phyloP scores from a whole-genome alignment of 35 echinoderm and acorn worm genomes.

The Ptychodera flava region DNA sequence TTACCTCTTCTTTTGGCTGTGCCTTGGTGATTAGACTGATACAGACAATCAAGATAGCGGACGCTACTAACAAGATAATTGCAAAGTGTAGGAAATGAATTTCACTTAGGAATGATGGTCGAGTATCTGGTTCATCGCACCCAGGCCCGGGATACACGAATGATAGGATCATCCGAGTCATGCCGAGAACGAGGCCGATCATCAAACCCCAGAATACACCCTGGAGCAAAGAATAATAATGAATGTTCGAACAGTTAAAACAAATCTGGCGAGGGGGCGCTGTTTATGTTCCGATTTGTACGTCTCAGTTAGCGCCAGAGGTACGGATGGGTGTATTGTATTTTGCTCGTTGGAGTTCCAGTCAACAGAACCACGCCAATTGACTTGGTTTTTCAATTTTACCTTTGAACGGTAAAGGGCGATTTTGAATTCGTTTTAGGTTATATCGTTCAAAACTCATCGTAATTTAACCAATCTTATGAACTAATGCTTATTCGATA shows the following conservation, averaged over 20 bases:
- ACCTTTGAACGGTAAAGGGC: too few species aligned
- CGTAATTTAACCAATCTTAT: too few species aligned
- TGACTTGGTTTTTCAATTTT: too few species aligned
- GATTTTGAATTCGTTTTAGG: too few species aligned
- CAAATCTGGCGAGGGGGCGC: background rate
- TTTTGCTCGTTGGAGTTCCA: too few species aligned
- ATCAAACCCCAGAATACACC: conserved; percentile 91
- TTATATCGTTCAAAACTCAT: too few species aligned
- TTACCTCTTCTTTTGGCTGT: conserved; percentile 34
- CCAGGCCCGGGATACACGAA: conserved; percentile 55
- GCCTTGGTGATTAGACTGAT: conserved; percentile 67
- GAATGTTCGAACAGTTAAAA: background rate
- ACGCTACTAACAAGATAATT: conserved; percentile 49
- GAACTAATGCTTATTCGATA: too few species aligned
- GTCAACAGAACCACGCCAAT: too few species aligned
- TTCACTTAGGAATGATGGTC: conserved; percentile 61
- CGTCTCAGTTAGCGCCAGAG: too few species aligned
- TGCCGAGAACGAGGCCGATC: conserved; percentile 50
- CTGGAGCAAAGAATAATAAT: conserved; percentile 24
- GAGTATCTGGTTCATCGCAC: conserved; percentile 56
- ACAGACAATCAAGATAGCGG: conserved; percentile 37
- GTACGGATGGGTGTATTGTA: too few species aligned
- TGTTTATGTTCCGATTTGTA: background rate
- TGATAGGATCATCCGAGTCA: conserved; percentile 69
- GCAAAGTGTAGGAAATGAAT: conserved; percentile 96